phyloP scores from a whole-genome alignment of 2,113 vertebrate species.

The Daphoenositta chrysoptera region DNA sequence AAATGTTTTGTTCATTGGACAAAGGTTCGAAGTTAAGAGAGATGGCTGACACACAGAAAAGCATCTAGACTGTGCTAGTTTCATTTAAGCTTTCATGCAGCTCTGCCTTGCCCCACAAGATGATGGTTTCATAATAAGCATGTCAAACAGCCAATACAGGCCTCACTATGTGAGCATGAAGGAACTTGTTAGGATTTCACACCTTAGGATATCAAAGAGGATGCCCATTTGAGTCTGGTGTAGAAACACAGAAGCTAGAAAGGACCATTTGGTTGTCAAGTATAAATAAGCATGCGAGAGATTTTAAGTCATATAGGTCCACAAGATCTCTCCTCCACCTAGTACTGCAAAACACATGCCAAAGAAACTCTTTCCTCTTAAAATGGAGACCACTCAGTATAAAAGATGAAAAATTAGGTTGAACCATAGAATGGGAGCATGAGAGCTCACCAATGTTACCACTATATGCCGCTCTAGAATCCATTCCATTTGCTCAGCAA shows the following conservation, averaged over 20 bases:
- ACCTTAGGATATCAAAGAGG: not conserved
- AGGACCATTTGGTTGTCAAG: not conserved
- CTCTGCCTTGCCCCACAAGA: not conserved
- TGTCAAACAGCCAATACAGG: not conserved
- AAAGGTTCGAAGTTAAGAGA: not conserved
- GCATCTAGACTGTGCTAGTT: not conserved
- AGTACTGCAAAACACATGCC: not conserved
- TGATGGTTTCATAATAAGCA: not conserved
- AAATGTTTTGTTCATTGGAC: not conserved
- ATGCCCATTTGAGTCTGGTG: not conserved
- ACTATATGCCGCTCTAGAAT: not conserved
- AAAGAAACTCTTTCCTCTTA: not conserved
- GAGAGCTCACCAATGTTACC: not conserved
- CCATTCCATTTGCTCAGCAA: not conserved
- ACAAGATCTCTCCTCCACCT: not conserved
- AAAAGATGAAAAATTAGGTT: not conserved
- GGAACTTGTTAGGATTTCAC: not conserved
- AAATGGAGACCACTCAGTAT: not conserved
- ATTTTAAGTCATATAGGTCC: not conserved
- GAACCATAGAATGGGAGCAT: not conserved
- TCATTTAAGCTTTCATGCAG: not conserved
- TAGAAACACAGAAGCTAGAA: not conserved
- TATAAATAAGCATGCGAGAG: not conserved
- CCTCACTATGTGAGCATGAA: not conserved
- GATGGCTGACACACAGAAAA: not conserved